These are phyloP conservation scores for Busseola fusca DNA, from an alignment of 2,888 invertebrate species.

Conservation along the genomic window DNA sequence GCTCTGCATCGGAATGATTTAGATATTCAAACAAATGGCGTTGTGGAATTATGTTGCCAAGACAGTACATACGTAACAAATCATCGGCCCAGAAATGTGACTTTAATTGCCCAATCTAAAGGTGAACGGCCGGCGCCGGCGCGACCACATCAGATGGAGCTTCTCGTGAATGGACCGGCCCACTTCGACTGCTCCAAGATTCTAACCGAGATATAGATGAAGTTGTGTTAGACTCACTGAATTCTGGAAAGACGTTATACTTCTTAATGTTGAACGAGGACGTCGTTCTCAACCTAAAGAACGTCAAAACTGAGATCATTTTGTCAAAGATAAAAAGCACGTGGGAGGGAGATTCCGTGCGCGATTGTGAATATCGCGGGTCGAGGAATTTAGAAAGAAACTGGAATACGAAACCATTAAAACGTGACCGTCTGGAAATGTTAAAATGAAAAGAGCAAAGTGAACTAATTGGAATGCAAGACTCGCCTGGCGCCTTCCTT, in stretches of 20 bases:
- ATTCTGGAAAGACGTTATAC: slow-evolving; percentile 61
- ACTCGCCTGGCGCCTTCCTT: not conserved
- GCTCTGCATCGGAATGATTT: slow-evolving; percentile 50
- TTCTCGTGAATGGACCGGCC: slow-evolving; percentile 82
- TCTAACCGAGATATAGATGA: slow-evolving; percentile 66
- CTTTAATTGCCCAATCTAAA: slow-evolving; percentile 75
- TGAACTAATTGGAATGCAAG: slow-evolving; percentile 4
- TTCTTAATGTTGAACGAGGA: slow-evolving; percentile 39
- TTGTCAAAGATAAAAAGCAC: slow-evolving; percentile 45
- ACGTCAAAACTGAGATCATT: slow-evolving; percentile 45
- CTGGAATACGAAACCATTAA: slow-evolving; percentile 58
- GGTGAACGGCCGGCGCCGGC: slow-evolving; percentile 73
- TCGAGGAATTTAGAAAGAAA: slow-evolving; percentile 63
- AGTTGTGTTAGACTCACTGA: slow-evolving; percentile 59
- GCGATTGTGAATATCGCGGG: slow-evolving; percentile 58
- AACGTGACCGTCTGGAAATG: slow-evolving; percentile 62
- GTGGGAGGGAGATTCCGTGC: slow-evolving; percentile 58
- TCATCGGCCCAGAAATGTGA: slow-evolving; percentile 68
- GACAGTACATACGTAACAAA: slow-evolving; percentile 58
- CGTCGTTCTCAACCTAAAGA: slow-evolving; percentile 34
- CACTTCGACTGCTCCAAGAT: slow-evolving; percentile 67
- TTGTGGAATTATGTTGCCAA: slow-evolving; percentile 58
- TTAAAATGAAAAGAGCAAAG: slow-evolving; percentile 10
- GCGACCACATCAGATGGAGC: slow-evolving; percentile 70
- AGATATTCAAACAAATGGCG: slow-evolving; percentile 42